phyloP scores from a whole-genome alignment of 1,140 invertebrate species.

The Elysia chlorotica region DNA sequence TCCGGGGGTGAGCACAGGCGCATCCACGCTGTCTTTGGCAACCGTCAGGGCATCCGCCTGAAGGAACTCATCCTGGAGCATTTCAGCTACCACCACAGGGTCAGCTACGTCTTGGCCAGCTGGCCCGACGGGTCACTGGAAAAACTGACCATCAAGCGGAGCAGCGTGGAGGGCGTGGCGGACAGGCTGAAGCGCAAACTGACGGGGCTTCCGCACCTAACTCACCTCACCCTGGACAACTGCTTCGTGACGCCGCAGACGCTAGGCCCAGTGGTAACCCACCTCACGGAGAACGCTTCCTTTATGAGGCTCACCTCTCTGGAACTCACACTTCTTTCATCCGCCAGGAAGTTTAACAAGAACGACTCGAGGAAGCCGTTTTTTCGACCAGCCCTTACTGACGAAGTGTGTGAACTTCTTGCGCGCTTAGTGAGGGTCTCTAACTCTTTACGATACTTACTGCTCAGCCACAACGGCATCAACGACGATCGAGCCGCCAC shows the following conservation, averaged over 20 bases:
- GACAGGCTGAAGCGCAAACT: constrained; percentile 25
- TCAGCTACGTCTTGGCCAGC: constrained; percentile 28
- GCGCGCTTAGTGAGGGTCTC: constrained; percentile 19
- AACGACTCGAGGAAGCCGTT: constrained; percentile 20
- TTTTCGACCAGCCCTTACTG: constrained; percentile 25
- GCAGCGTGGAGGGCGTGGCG: constrained; percentile 27
- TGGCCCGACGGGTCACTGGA: constrained; percentile 32
- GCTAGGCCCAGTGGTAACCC: constrained; percentile 15
- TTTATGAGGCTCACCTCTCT: constrained; percentile 10
- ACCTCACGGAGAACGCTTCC: neutral
- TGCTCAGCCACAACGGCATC: constrained; percentile 31
- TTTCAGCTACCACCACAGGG: constrained; percentile 33
- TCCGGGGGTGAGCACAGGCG: constrained; percentile 20
- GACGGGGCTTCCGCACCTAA: constrained; percentile 1
- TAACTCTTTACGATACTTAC: constrained; percentile 14
- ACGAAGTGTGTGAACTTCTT: constrained; percentile 8
- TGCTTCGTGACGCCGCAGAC: constrained; percentile 21
- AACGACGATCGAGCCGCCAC: constrained; percentile 21
- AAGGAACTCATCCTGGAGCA: constrained; percentile 30
- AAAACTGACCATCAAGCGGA: constrained; percentile 24
- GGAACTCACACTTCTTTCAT: constrained; percentile 28
- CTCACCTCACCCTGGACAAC: constrained; percentile 27
- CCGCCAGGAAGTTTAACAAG: constrained; percentile 24
- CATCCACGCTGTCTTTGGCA: constrained; percentile 12
- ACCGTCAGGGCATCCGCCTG: neutral